Evolutionary conservation across 2,113 vertebrate genomes (phyloP).

Genomic region (Gallinago media): DNA sequence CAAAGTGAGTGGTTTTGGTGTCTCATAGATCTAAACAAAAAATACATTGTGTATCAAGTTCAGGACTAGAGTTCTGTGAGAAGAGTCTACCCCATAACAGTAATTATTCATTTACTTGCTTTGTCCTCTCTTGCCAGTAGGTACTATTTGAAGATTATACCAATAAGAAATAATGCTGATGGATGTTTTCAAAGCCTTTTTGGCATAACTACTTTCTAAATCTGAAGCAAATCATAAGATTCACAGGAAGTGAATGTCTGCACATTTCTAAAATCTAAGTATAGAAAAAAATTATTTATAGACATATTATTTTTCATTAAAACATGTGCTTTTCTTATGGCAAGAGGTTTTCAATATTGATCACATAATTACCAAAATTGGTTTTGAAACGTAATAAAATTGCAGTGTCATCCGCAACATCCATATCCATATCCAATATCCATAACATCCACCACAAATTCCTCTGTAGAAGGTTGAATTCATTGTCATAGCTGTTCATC

Average conservation of each 20-base stretch:
- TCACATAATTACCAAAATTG: not conserved
- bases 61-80: not conserved
- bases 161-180: not conserved
- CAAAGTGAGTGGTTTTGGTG: not conserved
- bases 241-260: not conserved
- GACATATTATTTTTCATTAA: not conserved
- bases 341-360: not conserved
- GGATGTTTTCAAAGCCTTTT: not conserved
- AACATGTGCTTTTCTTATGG: not conserved
- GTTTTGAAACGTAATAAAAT: not conserved
- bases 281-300: not conserved
- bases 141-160: not conserved
- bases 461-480: not conserved
- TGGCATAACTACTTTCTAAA: not conserved
- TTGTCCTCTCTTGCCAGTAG: not conserved
- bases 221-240: not conserved
- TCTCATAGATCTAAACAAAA: not conserved
- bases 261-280: not conserved
- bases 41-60: not conserved
- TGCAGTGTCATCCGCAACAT: not conserved
- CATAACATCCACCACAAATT: not conserved
- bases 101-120: not conserved
- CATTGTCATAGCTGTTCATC: not conserved
- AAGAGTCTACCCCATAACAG: not conserved
- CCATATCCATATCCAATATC: no score